Evolutionary conservation across 2,888 invertebrate genomes (phyloP).

Genomic region (Anoncus sp.): DNA sequence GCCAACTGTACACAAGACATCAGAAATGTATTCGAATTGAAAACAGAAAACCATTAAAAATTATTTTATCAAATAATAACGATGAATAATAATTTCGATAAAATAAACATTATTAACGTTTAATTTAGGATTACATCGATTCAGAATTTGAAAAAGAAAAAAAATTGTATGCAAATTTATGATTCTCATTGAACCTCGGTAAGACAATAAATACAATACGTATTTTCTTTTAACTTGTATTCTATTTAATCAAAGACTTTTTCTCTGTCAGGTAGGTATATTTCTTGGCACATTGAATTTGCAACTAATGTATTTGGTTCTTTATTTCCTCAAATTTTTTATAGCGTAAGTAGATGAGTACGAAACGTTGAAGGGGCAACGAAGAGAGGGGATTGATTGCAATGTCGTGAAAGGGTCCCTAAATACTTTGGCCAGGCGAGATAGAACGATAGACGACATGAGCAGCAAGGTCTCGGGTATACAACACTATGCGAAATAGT

Average conservation of each 20-base stretch:
- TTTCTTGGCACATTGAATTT: not conserved
- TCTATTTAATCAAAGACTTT: not conserved
- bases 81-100: not conserved
- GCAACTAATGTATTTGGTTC: not conserved
- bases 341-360: constrained; percentile 1
- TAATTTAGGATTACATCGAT: not conserved
- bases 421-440: constrained; percentile 77
- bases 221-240: not conserved
- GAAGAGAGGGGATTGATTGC: constrained; percentile 14
- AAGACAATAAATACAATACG: not conserved
- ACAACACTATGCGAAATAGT: constrained; percentile 31
- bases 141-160: not conserved
- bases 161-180: not conserved
- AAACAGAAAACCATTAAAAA: not conserved
- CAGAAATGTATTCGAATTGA: not conserved
- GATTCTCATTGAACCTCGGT: not conserved
- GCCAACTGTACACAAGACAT: not conserved
- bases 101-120: not conserved
- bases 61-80: no score
- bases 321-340: constrained; percentile 18
- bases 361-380: constrained; percentile 13
- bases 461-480: constrained; percentile 27
- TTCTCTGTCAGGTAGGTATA: not conserved
- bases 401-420: constrained; percentile 67
- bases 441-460: constrained; percentile 58